Base-by-base conservation (phyloP, 2,113 vertebrate genomes). In the Pristiophorus japonicus region DNA sequence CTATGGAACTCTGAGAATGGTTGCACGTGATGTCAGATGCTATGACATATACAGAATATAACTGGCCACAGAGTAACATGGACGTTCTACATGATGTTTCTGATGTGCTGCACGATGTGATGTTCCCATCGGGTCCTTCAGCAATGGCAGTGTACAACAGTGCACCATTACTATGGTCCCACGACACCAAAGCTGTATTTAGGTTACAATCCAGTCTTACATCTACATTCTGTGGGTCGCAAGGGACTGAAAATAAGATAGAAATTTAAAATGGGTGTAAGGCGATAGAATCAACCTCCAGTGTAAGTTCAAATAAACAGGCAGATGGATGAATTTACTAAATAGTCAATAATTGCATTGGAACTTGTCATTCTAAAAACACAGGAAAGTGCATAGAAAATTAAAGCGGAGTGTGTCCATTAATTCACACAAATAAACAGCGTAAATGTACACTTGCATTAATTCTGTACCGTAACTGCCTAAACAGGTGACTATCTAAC, bases 21-120 rank as follows among this genome's bases (percentile, higher is more conserved):
- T 12, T 38, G 94, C 98, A 98, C n/a, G 65, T 96, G 73, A 10
- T n/a, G 95, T 97, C 97, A 63, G 55, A 95, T 42, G 97, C 96
- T 0, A 96, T 95, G 2, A 96, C 97, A 0, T 95, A 88, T 45
- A 96, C 96, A 0, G 92, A 97, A 96, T 98, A 98, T 11, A 66
- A 97, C 85, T 97, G 91, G 95, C 97, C 97, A 96, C 98, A 98
- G 5, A 1, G 95, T 22, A 98, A 96, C 0, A 84, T 30, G 6
- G 96, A 70, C 81, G 97, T 95, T 3, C 96, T 81, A 95, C 98
- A 98, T 96, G 92, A 97, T 95, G 20, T 96, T 95, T 95, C 96
- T 70, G 95, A 95, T 16, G 97, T 97, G 94, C 59, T 96, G 95
- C 97, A 98, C 81, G 95, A 96, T 0, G 95, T 55, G 0, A 75